Evolutionary conservation across 1,140 invertebrate genomes (phyloP), one percentile per base, ranked within the genome.

Genomic region (Sesamia nonagrioides): DNA sequence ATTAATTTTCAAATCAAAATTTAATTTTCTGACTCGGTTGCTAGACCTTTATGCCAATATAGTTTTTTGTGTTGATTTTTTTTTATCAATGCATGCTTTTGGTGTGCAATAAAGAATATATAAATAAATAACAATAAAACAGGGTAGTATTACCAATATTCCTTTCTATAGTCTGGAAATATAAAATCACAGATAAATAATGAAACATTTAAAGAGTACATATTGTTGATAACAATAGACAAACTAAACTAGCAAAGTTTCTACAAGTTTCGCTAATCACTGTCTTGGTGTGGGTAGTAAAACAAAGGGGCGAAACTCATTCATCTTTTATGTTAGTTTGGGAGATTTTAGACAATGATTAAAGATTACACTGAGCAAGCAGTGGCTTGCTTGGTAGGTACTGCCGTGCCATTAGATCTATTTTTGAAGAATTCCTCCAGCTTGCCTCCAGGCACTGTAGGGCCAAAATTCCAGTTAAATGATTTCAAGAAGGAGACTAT

Each of bases 221-320:
- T 61, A 61, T 61, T 61, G 42, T 48, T 45, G 21, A 69, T 69
- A 69, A 69, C 66, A 69, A 69, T 18, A 69, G 66, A 69, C 18
- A 48, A 69, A n/a, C n/a, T 35, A 17, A 40, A 69, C 66, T 69
- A 69, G 63, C 11, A 5, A 68, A 68, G 42, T 48, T 66, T 42
- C 35, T 11, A 66, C 40, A 69, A 69, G 66, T 69, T 69, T 48
- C 7, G n/a, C 42, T 69, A 69, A 69, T 69, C 63, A 69, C 15
- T 15, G 40, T 15, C 4, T 15, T 27, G 18, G 17, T 18, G 33
- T 21, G 9, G 61, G 61, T 66, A 21, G 42, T 27, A n/a, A 50
- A 69, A 48, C 21, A 69, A 69, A 33, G 42, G 40, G 21, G 33
- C 6, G 66, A 15, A 48, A 11, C 35, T 61, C 66, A 45, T 69